Evolutionary conservation across 2,888 invertebrate genomes (phyloP).

Genomic region (Pterostichus niger): DNA sequence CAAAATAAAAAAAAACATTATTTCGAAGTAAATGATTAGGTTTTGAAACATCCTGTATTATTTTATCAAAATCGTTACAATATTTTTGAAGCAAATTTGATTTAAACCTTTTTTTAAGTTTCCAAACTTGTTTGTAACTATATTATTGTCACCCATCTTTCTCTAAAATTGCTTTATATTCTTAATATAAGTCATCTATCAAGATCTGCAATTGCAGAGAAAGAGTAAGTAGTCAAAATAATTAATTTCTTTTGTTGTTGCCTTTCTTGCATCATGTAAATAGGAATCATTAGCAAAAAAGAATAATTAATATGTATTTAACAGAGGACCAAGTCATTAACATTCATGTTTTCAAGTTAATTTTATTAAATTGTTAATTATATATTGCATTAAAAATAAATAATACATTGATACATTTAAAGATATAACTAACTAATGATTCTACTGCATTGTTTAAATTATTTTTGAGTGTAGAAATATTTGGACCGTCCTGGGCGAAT

Average conservation of each 20-base stretch:
- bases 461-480: constrained; percentile 29
- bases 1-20: too few species aligned
- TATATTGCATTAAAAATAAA: background rate
- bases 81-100: too few species aligned
- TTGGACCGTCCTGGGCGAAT: constrained; percentile 63
- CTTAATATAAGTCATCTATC: too few species aligned
- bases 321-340: background rate
- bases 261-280: background rate
- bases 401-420: background rate
- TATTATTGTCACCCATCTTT: too few species aligned
- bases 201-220: too few species aligned
- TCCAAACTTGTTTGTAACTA: too few species aligned
- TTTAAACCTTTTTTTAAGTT: too few species aligned
- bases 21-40: too few species aligned
- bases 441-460: background rate
- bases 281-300: background rate
- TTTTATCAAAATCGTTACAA: too few species aligned
- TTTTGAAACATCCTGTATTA: too few species aligned
- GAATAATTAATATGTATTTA: background rate
- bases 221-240: too few species aligned
- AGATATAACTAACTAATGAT: background rate
- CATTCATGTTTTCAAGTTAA: background rate
- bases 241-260: background rate
- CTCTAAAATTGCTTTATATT: too few species aligned
- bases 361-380: background rate